Conservation (phyloP, 2,113 vertebrate species). For the Uropsilus gracilis region DNA sequence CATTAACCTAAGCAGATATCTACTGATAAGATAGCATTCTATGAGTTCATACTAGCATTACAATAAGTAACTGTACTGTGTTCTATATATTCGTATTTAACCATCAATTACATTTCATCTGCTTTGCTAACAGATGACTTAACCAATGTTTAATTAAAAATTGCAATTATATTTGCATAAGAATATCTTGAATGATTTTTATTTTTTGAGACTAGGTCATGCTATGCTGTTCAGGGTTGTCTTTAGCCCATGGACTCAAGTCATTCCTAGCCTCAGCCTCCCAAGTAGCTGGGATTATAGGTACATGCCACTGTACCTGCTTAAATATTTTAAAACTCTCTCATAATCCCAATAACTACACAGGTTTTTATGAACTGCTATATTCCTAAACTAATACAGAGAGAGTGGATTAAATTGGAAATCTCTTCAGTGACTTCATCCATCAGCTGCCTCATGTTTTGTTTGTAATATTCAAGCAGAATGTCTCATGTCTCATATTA, state of each 20-base stretch:
- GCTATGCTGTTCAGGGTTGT: too few relatives aligned
- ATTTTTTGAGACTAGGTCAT: too few relatives aligned
- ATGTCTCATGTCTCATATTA: conserved; percentile 36
- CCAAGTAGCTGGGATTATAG: too few relatives aligned
- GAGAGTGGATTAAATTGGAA: background rate
- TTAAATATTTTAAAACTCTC: conserved; percentile 33
- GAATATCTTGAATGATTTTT: background rate
- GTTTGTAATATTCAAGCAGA: conserved; percentile 35
- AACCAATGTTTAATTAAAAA: conserved; percentile 40
- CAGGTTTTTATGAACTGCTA: background rate
- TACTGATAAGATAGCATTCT: background rate
- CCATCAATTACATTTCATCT: background rate
- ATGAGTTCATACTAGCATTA: background rate
- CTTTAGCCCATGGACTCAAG: too few relatives aligned
- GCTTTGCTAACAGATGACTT: background rate
- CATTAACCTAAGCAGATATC: background rate
- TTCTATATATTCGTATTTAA: background rate
- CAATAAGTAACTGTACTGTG: conserved; percentile 1
- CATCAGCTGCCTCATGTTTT: conserved; percentile 21
- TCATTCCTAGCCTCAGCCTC: too few relatives aligned
- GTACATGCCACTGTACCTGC: too few relatives aligned
- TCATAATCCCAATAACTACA: conserved; percentile 4
- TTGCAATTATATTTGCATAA: background rate
- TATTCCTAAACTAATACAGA: background rate
- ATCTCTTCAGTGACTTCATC: background rate